These are phyloP conservation scores for Priocnemis perturbator DNA, from an alignment of 2,888 invertebrate genomes.

Conservation along the genomic window DNA sequence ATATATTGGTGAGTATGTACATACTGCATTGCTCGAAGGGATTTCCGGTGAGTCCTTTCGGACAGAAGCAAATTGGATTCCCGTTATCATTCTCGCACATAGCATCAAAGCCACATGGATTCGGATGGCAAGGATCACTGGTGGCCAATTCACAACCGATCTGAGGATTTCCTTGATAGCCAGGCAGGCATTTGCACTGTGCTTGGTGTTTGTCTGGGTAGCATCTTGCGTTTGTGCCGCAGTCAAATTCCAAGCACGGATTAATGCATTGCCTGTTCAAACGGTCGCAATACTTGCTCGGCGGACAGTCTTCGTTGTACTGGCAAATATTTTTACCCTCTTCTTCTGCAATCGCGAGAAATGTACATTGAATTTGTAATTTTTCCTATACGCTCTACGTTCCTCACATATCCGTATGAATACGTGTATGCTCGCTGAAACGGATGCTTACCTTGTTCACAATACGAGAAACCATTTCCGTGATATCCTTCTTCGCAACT, in stretches of 20 bases:
- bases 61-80: slow-evolving; percentile 92
- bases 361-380: slow-evolving; percentile 4
- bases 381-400: not conserved
- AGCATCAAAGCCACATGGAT: slow-evolving; percentile 92
- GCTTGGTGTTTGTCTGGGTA: slow-evolving; percentile 88
- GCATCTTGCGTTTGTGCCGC: slow-evolving; percentile 88
- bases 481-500: slow-evolving; percentile 90
- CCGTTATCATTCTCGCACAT: slow-evolving; percentile 90
- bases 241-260: slow-evolving; percentile 85
- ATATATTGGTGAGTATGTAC: slow-evolving; percentile 72
- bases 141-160: slow-evolving; percentile 83
- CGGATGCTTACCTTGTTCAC: slow-evolving; percentile 82
- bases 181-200: slow-evolving; percentile 88
- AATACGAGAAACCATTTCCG: slow-evolving; percentile 90
- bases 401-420: not conserved
- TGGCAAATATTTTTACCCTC: slow-evolving; percentile 83
- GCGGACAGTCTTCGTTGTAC: slow-evolving; percentile 93
- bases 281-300: slow-evolving; percentile 89
- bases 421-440: not conserved
- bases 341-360: slow-evolving; percentile 68
- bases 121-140: slow-evolving; percentile 87
- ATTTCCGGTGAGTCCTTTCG: slow-evolving; percentile 92
- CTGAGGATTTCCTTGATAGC: slow-evolving; percentile 87
- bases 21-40: slow-evolving; percentile 93
- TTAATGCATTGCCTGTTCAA: slow-evolving; percentile 90